phyloP scores from a whole-genome alignment of 2,113 vertebrate genomes.

The Bothrops jararaca region DNA sequence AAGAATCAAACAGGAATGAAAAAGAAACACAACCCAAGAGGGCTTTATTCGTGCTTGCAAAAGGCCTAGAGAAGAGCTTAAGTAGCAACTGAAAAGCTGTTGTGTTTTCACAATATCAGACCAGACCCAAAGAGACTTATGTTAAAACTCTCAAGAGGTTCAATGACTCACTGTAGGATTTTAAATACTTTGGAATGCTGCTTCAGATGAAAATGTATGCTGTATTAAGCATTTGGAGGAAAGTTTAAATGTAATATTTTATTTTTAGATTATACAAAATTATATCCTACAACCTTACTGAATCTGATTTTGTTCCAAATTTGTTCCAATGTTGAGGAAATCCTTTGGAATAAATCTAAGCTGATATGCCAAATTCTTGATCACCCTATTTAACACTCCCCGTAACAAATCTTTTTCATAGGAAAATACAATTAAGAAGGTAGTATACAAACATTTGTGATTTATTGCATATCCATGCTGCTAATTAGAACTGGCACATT shows the following conservation, averaged over 20 bases:
- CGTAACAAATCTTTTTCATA: neutral
- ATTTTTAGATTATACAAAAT: neutral
- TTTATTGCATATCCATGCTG: neutral
- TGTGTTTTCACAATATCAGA: neutral
- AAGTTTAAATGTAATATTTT: neutral
- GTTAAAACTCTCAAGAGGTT: neutral
- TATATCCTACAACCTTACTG: neutral
- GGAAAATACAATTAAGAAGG: no score
- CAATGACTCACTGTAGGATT: neutral
- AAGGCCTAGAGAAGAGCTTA: neutral
- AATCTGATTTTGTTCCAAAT: neutral
- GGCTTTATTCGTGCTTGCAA: neutral
- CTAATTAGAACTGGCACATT: neutral
- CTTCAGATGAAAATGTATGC: neutral
- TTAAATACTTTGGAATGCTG: neutral
- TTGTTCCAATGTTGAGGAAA: neutral
- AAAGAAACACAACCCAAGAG: neutral
- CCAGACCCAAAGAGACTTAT: neutral
- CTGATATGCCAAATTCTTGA: neutral
- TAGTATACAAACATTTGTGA: neutral
- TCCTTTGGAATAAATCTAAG: neutral
- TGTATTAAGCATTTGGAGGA: neutral
- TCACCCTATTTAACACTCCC: neutral
- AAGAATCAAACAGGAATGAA: neutral
- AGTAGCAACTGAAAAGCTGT: neutral